Percentiles rank a stretch among this genome's conserved stretches.
Conservation (phyloP, 2,797 vertebrate species). For the Malurus splendens region DNA sequence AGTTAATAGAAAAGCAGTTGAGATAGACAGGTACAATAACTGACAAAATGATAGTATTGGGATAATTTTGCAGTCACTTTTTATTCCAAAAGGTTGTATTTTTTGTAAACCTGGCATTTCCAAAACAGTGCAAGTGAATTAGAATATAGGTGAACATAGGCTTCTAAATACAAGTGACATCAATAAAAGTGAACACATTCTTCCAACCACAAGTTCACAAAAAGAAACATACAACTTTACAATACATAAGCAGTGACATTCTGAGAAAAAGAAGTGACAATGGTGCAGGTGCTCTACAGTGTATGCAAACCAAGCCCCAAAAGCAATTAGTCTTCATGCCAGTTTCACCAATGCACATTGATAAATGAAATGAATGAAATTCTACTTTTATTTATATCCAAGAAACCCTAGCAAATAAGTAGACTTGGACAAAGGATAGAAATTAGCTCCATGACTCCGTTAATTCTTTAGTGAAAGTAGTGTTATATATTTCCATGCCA, state of each 20-base stretch:
- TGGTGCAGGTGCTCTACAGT: not conserved
- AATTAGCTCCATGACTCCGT: not conserved
- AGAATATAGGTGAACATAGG: constrained; percentile 67
- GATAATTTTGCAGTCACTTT: constrained; percentile 54
- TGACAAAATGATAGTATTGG: not conserved
- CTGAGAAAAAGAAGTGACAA: constrained; percentile 17
- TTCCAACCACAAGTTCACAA: constrained; percentile 42
- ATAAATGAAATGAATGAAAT: not conserved
- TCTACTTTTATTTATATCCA: not conserved
- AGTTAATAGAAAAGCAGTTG: not conserved
- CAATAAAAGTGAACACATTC: constrained; percentile 14
- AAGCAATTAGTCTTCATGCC: constrained; percentile 26
- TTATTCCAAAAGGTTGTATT: constrained; percentile 67
- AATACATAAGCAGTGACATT: constrained; percentile 3
- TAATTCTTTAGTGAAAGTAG: not conserved
- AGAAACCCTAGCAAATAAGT: not conserved
- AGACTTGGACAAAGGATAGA: not conserved
- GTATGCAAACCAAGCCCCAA: constrained; percentile 25
- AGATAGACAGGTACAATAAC: not conserved
- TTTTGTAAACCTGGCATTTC: constrained; percentile 71
- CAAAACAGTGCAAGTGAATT: constrained; percentile 75
- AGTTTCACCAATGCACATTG: constrained; percentile 11
- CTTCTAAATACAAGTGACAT: constrained; percentile 56
- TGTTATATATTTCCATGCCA: not conserved
- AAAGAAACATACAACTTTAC: constrained; percentile 23